A percentile compares a stretch with the other conserved stretches of the same genome.
Evolutionary conservation across 2,888 invertebrate species (phyloP).

Genomic region (Pecten maximus): DNA sequence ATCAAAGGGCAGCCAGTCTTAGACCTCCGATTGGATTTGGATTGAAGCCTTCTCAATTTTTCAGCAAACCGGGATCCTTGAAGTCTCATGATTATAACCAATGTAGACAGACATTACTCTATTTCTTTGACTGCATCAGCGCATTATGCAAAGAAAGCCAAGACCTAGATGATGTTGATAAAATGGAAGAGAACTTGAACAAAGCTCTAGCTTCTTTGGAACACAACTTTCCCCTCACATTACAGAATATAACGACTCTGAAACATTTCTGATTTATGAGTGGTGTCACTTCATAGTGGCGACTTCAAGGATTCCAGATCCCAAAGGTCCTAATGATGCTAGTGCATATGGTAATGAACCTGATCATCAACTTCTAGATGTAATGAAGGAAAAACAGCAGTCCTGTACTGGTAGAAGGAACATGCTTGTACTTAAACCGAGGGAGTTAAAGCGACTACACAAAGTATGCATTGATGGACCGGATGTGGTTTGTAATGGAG

Average conservation of each 20-base stretch:
- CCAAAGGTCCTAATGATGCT: neutral
- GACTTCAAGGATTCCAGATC: neutral
- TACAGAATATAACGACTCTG: conserved; percentile 43
- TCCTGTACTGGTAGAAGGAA: no score
- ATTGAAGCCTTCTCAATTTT: conserved; percentile 23
- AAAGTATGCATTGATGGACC: no score
- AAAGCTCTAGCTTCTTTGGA: no score
- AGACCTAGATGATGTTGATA: neutral
- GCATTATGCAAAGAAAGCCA: conserved; percentile 35
- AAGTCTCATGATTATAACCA: conserved; percentile 40
- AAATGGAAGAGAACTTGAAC: conserved; percentile 36
- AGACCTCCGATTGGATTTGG: conserved; percentile 39
- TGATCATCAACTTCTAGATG: no score
- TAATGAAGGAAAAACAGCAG: no score
- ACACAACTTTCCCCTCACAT: no score
- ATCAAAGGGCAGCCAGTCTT: neutral
- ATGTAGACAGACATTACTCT: conserved; percentile 39
- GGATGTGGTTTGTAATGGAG: neutral
- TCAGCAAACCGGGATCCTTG: conserved; percentile 31
- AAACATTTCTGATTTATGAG: conserved; percentile 38
- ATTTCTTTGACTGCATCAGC: conserved; percentile 35
- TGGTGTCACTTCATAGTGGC: neutral
- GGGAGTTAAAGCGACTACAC: no score
- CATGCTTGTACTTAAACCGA: no score
- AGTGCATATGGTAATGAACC: neutral